phyloP scores from a whole-genome alignment of 2,888 invertebrate species.

The Morinoia aosen region DNA sequence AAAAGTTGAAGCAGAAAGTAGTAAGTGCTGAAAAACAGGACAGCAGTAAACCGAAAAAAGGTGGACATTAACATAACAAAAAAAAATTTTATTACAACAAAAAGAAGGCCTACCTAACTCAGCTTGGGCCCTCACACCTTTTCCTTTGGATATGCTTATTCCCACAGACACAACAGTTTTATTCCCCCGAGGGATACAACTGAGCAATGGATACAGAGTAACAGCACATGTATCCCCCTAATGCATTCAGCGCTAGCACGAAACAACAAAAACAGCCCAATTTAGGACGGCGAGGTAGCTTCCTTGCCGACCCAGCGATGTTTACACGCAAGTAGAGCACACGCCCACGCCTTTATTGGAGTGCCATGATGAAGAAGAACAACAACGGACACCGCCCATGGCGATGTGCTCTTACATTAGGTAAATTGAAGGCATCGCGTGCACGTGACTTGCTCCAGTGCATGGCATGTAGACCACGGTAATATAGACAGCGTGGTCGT shows the following conservation, averaged over 20 bases:
- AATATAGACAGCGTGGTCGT: not conserved
- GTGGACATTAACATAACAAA: too few species aligned
- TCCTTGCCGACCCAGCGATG: not conserved
- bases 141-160: too few species aligned
- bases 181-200: too few species aligned
- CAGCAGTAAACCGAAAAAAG: too few species aligned
- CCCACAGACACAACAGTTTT: too few species aligned
- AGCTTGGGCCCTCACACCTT: too few species aligned
- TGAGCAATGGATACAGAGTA: not conserved
- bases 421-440: not conserved
- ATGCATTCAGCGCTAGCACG: not conserved
- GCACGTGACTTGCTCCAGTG: not conserved
- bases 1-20: too few species aligned
- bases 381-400: not conserved
- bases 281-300: not conserved
- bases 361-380: not conserved
- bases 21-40: too few species aligned
- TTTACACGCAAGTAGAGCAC: not conserved
- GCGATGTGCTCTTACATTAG: not conserved
- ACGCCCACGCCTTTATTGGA: not conserved
- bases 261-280: not conserved
- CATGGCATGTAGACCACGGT: not conserved
- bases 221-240: not conserved
- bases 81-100: too few species aligned
- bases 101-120: too few species aligned